Conservation (phyloP, 1,140 invertebrate genomes). For the Camponotus floridanus region DNA sequence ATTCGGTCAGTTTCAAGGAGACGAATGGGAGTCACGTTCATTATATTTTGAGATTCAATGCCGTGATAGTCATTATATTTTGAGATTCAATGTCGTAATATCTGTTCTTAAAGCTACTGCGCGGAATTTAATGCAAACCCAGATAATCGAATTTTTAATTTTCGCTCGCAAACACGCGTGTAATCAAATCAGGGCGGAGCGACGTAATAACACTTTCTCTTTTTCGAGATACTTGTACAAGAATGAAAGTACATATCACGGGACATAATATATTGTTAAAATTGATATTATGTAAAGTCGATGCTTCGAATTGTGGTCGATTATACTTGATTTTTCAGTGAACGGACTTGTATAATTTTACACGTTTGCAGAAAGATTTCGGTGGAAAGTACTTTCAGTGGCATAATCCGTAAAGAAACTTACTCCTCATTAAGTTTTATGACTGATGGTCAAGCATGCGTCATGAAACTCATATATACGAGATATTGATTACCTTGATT, state of each 20-base stretch:
- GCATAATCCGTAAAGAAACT: neutral
- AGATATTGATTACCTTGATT: neutral
- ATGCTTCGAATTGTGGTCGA: conserved; percentile 36
- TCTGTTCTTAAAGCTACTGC: neutral
- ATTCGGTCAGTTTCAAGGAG: conserved; percentile 71
- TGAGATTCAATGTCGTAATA: conserved; percentile 13
- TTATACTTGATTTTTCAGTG: conserved; percentile 44
- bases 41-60: conserved; percentile 43
- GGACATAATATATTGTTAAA: conserved; percentile 40
- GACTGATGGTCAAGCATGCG: neutral
- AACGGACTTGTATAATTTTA: conserved; percentile 71
- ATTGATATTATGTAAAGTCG: conserved; percentile 50
- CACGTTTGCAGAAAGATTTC: conserved; percentile 37
- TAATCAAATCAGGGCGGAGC: conserved; percentile 34
- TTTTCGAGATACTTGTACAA: conserved; percentile 53
- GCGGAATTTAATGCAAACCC: neutral
- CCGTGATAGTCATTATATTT: conserved; percentile 24
- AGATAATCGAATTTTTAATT: neutral
- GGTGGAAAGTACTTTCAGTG: conserved; percentile 1
- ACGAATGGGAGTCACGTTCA: conserved; percentile 17
- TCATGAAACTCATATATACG: neutral
- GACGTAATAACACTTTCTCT: conserved; percentile 55
- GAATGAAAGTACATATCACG: conserved; percentile 33
- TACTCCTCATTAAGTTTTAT: conserved; percentile 14
- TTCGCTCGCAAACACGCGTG: neutral